These are phyloP conservation scores for Criorhina ranunculi DNA, from an alignment of 2,888 invertebrate species.

Conservation along the genomic window DNA sequence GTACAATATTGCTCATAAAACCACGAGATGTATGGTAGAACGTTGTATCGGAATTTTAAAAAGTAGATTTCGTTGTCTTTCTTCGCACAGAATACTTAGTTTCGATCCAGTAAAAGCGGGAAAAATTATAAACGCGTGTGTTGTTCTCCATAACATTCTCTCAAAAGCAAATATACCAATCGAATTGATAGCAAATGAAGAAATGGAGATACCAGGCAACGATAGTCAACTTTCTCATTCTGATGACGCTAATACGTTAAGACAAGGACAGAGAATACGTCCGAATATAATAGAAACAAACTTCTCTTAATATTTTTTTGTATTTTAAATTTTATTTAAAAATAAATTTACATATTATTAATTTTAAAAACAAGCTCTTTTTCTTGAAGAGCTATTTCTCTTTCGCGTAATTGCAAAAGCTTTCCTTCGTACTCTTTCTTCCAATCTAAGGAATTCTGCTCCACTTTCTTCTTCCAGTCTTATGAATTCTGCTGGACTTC, in stretches of 20 bases:
- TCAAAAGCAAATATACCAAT: not conserved
- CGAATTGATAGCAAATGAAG: not conserved
- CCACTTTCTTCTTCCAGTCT: not conserved
- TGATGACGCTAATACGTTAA: not conserved
- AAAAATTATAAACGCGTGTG: slow-evolving; percentile 8
- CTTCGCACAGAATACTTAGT: not conserved
- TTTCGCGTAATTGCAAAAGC: too few species aligned
- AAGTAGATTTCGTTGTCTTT: slow-evolving; percentile 13
- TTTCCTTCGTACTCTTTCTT: not conserved
- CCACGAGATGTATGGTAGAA: not conserved
- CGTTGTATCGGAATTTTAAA: slow-evolving; percentile 10
- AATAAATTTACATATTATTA: slow-evolving; percentile 9
- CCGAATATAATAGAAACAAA: slow-evolving; percentile 4
- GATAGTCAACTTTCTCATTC: slow-evolving; percentile 1
- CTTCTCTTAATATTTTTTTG: slow-evolving; percentile 12
- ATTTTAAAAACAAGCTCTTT: not conserved
- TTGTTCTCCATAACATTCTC: slow-evolving; percentile 4
- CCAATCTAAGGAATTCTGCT: too few species aligned
- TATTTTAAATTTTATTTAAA: not conserved
- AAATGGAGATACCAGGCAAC: slow-evolving; percentile 7
- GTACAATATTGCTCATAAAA: slow-evolving; percentile 7
- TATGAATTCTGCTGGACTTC: too few species aligned
- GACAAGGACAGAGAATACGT: too few species aligned
- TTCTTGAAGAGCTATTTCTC: too few species aligned
- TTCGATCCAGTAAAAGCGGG: not conserved